Evolutionary conservation across 1,140 invertebrate genomes (phyloP).

Genomic region (Leptinotarsa defecta): DNA sequence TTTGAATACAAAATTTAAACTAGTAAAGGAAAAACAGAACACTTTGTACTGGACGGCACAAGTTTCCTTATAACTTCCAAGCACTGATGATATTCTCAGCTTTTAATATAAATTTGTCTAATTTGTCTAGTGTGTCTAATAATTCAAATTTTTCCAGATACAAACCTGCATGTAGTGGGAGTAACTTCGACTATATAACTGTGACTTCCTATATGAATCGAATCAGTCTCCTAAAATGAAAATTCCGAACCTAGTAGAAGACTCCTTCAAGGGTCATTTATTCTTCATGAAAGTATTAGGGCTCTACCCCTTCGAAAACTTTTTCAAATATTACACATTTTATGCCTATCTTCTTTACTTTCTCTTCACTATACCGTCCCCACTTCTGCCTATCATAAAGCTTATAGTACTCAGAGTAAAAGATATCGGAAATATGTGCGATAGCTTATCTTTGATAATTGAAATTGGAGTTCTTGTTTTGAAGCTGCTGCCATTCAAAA

Average conservation of each 20-base stretch:
- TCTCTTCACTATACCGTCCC: conserved; percentile 24
- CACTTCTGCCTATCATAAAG: conserved; percentile 16
- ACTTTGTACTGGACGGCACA: too few species aligned
- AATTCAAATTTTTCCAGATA: neutral
- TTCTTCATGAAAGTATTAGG: conserved; percentile 18
- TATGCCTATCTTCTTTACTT: conserved; percentile 20
- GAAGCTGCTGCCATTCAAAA: conserved; percentile 24
- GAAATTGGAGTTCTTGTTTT: conserved; percentile 22
- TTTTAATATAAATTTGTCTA: too few species aligned
- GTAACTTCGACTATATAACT: too few species aligned
- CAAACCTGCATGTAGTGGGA: neutral
- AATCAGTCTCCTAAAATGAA: neutral
- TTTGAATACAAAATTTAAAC: too few species aligned
- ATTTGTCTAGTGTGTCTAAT: too few species aligned
- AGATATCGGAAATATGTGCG: conserved; percentile 13
- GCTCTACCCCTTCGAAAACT: conserved; percentile 24
- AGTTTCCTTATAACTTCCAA: too few species aligned
- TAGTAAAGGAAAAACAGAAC: too few species aligned
- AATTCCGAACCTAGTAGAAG: neutral
- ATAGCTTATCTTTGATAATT: conserved; percentile 23
- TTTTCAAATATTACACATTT: conserved; percentile 2
- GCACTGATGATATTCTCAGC: too few species aligned
- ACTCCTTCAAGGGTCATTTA: conserved; percentile 10
- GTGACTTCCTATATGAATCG: too few species aligned
- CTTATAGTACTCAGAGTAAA: conserved; percentile 6